Conservation (phyloP, 2,797 vertebrate genomes). For the Pseudochirops corinnae region DNA sequence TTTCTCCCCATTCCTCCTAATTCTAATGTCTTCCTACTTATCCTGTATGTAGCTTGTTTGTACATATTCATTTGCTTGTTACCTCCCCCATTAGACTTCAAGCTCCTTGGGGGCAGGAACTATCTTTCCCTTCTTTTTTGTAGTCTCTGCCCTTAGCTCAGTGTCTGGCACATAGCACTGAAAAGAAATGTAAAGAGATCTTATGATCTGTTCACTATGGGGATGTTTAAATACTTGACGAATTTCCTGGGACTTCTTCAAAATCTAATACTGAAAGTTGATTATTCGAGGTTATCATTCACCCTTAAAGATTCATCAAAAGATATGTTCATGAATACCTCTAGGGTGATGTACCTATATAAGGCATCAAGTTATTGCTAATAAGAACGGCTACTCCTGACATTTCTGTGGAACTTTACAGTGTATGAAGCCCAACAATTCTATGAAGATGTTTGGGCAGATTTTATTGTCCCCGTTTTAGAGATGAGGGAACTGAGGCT, state of each 20-base stretch:
- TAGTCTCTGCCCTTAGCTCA: neutral
- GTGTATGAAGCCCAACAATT: neutral
- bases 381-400: neutral
- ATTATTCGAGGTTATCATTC: neutral
- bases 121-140: neutral
- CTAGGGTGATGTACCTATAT: neutral
- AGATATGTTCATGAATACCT: neutral
- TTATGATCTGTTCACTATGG: neutral
- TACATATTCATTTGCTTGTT: neutral
- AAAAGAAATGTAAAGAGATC: neutral
- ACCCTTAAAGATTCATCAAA: neutral
- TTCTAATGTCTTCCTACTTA: neutral
- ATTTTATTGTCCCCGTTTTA: neutral
- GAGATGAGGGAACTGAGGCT: neutral
- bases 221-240: neutral
- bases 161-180: neutral
- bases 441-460: neutral
- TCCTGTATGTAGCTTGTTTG: neutral
- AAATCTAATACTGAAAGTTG: neutral
- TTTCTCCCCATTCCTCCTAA: neutral
- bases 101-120: no score
- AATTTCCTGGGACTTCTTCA: neutral
- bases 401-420: neutral
- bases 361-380: neutral
- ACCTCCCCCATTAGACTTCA: neutral